Evolutionary conservation across 1,140 invertebrate genomes (phyloP), one percentile per base, ranked within the genome.

Genomic region (Adoxophyes honmai): DNA sequence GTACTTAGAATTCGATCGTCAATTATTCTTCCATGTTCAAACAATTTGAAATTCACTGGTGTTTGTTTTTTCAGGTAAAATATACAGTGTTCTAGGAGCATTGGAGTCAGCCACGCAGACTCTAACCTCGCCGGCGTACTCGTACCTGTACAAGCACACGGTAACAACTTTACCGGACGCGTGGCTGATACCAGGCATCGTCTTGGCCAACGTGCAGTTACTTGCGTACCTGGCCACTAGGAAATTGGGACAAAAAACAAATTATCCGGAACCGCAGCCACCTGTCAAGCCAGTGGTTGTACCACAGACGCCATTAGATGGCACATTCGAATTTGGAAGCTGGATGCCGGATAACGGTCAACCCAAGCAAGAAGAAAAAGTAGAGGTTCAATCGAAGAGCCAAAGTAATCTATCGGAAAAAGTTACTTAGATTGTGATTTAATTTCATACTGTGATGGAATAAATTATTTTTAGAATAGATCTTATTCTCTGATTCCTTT

Each of bases 101-200:
- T 37, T 90, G n/a, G 86, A 89, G 64, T 85, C 83, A 3, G 86
- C 83, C 15, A 80, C 81, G 0, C 86, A 88, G 51, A 83, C 78
- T 9, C 51, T 90, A 14, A 74, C 84, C 2, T 79, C 82, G 0
- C 87, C 88, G 3, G 59, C 88, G 0, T 83, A 82, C 34, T 89
- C 84, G 13, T 60, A 79, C 7, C 66, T 90, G 1, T 90, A 90
- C 44, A 76, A 75, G 13, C 80, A 66, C 53, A 89, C 86, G 33
- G 78, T 90, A 8, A 73, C 75, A 13, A 65, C 61, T 1, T 60
- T 80, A 18, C 80, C 88, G 0, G 82, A 85, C 48, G 78, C 83
- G 1, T 90, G 85, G 81, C 56, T 88, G 1, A 54, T 85, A 4
- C 83, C 86, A 1, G 82, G 85, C 35, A 73, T 88, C 0, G 28